Conservation (phyloP, 1,140 invertebrate species). For the Calephelis virginiensis region DNA sequence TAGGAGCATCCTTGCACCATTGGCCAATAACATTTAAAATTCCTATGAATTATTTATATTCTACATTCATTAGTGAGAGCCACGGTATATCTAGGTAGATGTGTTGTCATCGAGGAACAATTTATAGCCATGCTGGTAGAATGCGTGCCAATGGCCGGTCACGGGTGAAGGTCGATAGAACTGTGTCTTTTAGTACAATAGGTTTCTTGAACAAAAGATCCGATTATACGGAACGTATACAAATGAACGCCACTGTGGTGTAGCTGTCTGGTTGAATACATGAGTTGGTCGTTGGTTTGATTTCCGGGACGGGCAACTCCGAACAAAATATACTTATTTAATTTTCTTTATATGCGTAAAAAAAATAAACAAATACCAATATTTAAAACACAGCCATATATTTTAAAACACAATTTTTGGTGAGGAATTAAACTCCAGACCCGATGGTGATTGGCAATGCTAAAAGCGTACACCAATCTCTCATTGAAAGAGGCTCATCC, state of each 20-base stretch:
- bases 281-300: too few relatives aligned
- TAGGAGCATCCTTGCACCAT: background rate
- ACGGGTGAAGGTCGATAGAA: conserved; percentile 1
- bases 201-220: background rate
- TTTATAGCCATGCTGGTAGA: background rate
- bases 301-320: too few relatives aligned
- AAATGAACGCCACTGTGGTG: background rate
- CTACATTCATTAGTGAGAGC: background rate
- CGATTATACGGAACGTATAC: background rate
- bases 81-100: background rate
- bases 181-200: background rate
- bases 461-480: too few relatives aligned
- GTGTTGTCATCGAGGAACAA: conserved; percentile 7
- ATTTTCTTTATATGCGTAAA: too few relatives aligned
- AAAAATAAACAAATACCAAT: too few relatives aligned
- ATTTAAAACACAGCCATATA: too few relatives aligned
- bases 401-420: too few relatives aligned
- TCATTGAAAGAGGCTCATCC: too few relatives aligned
- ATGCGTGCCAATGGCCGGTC: conserved; percentile 1
- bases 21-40: background rate
- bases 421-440: too few relatives aligned
- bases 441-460: too few relatives aligned
- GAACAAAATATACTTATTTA: too few relatives aligned
- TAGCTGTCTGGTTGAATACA: too few relatives aligned
- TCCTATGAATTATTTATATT: conserved; percentile 8